A percentile compares a stretch with the other conserved stretches of the same genome.
phyloP scores from a whole-genome alignment of 2,888 invertebrate species.

The Clanis bilineata region DNA sequence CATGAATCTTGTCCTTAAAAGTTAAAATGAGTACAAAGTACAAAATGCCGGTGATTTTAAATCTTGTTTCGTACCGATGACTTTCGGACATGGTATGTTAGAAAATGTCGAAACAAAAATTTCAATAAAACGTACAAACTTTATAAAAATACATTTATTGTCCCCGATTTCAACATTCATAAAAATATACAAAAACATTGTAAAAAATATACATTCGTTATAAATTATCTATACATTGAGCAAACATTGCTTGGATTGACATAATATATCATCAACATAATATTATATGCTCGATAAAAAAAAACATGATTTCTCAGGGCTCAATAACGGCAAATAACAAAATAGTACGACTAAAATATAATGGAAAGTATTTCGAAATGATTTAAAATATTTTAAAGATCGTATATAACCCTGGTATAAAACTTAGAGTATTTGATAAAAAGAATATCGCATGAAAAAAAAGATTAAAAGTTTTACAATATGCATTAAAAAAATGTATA shows the following conservation, averaged over 20 bases:
- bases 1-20: no score
- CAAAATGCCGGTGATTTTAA: no score
- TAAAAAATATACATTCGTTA: conserved; percentile 55
- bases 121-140: no score
- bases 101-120: conserved; percentile 10
- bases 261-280: neutral
- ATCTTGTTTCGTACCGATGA: no score
- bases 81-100: neutral
- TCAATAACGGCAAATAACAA: neutral
- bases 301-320: neutral
- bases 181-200: conserved; percentile 54
- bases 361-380: neutral
- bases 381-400: neutral
- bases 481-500: neutral
- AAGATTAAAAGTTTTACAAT: no score
- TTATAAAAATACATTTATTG: conserved; percentile 61
- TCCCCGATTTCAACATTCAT: conserved; percentile 57
- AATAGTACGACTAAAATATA: neutral
- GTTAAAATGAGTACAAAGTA: no score
- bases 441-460: no score
- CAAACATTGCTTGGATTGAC: conserved; percentile 25
- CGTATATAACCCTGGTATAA: no score
- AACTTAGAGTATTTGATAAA: no score
- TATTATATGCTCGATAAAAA: neutral
- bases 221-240: conserved; percentile 41